These are phyloP conservation scores for Drosophila varians DNA, from an alignment of 1,140 invertebrate genomes.

Conservation along the genomic window DNA sequence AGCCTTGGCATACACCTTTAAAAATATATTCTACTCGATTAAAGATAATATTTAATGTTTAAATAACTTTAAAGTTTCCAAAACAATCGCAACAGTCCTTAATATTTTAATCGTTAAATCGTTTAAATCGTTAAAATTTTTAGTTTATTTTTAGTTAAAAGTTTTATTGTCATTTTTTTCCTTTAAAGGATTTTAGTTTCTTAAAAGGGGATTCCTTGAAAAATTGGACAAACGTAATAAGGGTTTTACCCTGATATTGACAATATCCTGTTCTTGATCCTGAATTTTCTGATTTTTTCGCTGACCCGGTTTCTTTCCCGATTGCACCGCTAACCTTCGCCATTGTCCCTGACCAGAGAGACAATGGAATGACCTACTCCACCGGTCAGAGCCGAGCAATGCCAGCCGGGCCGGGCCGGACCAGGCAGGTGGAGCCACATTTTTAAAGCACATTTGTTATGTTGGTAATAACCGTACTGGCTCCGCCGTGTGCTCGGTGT, in stretches of 20 bases:
- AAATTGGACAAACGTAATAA: too few relatives aligned
- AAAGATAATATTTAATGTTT: too few relatives aligned
- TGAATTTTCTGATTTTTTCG: neutral
- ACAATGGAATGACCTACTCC: slow-evolving; percentile 46
- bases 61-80: too few relatives aligned
- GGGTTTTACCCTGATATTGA: too few relatives aligned
- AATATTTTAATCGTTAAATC: too few relatives aligned
- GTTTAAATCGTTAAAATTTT: too few relatives aligned
- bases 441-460: slow-evolving; percentile 54
- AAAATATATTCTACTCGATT: slow-evolving; percentile 2
- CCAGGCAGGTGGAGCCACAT: slow-evolving; percentile 19
- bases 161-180: too few relatives aligned
- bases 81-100: too few relatives aligned
- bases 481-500: slow-evolving; percentile 62
- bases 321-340: slow-evolving; percentile 37
- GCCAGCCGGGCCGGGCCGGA: neutral
- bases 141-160: too few relatives aligned
- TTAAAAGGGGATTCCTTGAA: too few relatives aligned
- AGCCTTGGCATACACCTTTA: slow-evolving; percentile 8
- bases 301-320: slow-evolving; percentile 25
- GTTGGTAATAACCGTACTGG: slow-evolving; percentile 39
- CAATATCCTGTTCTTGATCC: neutral
- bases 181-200: too few relatives aligned
- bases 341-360: slow-evolving; percentile 46
- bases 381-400: slow-evolving; percentile 7